Percentiles rank a stretch among this genome's conserved stretches.
Conservation (phyloP, 2,888 invertebrate species). For the Cheilosia pagana region DNA sequence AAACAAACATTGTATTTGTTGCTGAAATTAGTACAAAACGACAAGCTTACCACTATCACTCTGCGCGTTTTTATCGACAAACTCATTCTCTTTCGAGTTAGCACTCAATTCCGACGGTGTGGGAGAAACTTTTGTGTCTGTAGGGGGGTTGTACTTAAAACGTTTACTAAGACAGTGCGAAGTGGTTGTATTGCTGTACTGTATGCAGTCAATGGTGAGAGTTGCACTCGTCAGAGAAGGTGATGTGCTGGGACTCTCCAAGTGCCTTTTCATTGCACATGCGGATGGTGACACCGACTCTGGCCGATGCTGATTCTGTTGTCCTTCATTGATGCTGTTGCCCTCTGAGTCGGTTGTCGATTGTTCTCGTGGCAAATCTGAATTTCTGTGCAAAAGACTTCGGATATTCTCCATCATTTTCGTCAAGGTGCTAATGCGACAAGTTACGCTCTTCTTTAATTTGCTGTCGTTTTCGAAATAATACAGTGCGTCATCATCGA, state of each 20-base stretch:
- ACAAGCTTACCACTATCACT: slow-evolving; percentile 76
- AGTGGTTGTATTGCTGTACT: slow-evolving; percentile 55
- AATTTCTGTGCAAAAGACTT: slow-evolving; percentile 39
- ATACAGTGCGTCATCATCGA: slow-evolving; percentile 35
- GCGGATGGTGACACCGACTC: slow-evolving; percentile 43
- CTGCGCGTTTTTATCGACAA: slow-evolving; percentile 73
- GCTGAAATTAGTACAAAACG: neutral
- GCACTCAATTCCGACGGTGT: slow-evolving; percentile 81
- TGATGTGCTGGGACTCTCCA: slow-evolving; percentile 29
- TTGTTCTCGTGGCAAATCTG: slow-evolving; percentile 9
- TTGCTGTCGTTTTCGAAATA: slow-evolving; percentile 53
- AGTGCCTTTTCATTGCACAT: slow-evolving; percentile 17
- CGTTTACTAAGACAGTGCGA: slow-evolving; percentile 56
- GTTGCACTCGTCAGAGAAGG: slow-evolving; percentile 62
- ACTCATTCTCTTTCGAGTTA: slow-evolving; percentile 82
- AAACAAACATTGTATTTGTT: neutral
- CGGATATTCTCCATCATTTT: slow-evolving; percentile 60
- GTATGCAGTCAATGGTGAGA: slow-evolving; percentile 75
- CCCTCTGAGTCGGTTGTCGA: slow-evolving; percentile 48
- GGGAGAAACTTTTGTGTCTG: slow-evolving; percentile 79
- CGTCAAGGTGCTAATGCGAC: slow-evolving; percentile 33
- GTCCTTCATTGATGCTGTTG: slow-evolving; percentile 10
- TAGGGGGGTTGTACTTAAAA: slow-evolving; percentile 42
- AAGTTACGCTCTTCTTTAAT: slow-evolving; percentile 14
- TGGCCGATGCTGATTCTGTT: neutral